Conservation (phyloP, 2,888 invertebrate genomes). For the Noctua janthe region DNA sequence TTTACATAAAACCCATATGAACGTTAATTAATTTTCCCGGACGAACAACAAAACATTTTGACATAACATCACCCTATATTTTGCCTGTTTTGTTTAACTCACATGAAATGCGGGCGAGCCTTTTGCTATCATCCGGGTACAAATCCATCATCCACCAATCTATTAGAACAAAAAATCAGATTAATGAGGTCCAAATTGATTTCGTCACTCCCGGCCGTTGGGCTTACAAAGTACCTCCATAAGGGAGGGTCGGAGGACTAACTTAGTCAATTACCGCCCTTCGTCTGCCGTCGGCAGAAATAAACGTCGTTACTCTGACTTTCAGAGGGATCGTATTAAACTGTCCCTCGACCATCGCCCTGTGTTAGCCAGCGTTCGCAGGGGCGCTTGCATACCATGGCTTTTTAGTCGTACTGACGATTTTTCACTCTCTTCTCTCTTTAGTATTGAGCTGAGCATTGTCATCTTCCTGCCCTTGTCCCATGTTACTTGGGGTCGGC, state of each 20-base stretch:
- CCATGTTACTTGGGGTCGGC: not conserved
- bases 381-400: not conserved
- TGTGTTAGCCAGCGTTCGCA: not conserved
- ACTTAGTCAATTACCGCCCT: constrained; percentile 68
- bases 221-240: constrained; percentile 38
- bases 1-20: not conserved
- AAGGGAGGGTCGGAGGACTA: constrained; percentile 53
- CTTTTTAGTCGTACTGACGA: not conserved
- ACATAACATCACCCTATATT: not conserved
- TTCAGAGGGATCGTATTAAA: constrained; percentile 50
- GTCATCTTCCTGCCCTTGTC: not conserved
- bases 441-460: not conserved
- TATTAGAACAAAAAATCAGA: constrained; percentile 33
- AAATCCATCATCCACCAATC: not conserved
- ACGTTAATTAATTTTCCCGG: not conserved
- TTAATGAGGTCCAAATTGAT: constrained; percentile 54
- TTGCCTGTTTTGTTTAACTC: not conserved
- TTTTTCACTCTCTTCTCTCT: not conserved
- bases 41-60: not conserved
- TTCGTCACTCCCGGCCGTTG: constrained; percentile 39
- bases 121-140: not conserved
- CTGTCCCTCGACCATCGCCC: constrained; percentile 27
- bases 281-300: constrained; percentile 55
- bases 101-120: not conserved
- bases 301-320: constrained; percentile 61